Evolutionary conservation across 2,113 vertebrate genomes (phyloP), one percentile per base, ranked within the genome.

Genomic region (Oncorhynchus mykiss): DNA sequence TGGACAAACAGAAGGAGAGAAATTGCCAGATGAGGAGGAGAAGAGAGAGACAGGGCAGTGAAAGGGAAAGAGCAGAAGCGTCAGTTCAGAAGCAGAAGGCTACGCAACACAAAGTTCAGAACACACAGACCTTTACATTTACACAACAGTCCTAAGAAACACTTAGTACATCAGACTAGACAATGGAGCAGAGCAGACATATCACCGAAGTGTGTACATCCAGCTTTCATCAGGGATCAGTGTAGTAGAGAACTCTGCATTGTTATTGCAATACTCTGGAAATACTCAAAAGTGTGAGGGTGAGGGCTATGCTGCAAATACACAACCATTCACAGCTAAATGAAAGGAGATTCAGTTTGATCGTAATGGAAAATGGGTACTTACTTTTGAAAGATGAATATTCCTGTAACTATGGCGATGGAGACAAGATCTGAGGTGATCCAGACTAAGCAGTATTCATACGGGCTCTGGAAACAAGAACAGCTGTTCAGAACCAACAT

Each of bases 301-400:
- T 12, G 9, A 45, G 39, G 9, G 2, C 9, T 45, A 45, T 45
- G n/a, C 59, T 62, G n/a, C 59, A 16, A n/a, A 62, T 62, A 9
- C n/a, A 13, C 13, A 54, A 65, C 3, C 39, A 45, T 45, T 12
- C 39, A 45, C 39, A 45, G 39, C 39, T 9, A 45, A 45, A 11
- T 45, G 39, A 14, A 12, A 4, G 2, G 34, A 70, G 3, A 25
- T 27, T 1, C 1, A 54, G 4, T 60, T 22, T n/a, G 14, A 67
- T 12, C 22, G 29, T 22, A 68, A 60, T 60, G n/a, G 22, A 34
- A 18, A 34, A n/a, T 2, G 39, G 2, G 31, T 78, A 96, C 96
- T 98, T 94, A 99, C 97, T 97, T 99, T 90, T 99, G 96, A 80
- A 96, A 94, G 87, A 95, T 88, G 91, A 98, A 99, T 87, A 99